Evolutionary conservation across 2,797 vertebrate species (phyloP).

Genomic region (Neosilurus hyrtlii): DNA sequence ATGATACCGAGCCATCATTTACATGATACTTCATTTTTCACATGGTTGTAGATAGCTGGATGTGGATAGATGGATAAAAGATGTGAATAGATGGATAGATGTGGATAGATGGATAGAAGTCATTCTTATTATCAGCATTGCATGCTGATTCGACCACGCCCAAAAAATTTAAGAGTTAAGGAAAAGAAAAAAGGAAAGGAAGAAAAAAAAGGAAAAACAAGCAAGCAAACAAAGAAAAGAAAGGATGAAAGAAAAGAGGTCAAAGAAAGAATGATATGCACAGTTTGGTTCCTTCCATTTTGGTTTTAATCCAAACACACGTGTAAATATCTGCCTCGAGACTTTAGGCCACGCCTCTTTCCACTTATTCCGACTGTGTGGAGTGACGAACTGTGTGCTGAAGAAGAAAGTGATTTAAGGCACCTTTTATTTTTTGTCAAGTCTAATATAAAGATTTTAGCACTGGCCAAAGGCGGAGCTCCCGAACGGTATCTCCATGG

Average conservation of each 20-base stretch:
- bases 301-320: not conserved
- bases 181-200: too few species aligned
- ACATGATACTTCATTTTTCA: too few species aligned
- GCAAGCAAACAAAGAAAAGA: not conserved
- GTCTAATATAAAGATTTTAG: not conserved
- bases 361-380: not conserved
- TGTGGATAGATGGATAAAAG: too few species aligned
- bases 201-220: not conserved
- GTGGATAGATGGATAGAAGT: too few species aligned
- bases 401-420: not conserved
- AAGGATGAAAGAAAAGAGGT: too few species aligned
- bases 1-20: too few species aligned
- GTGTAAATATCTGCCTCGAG: not conserved
- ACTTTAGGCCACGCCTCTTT: not conserved
- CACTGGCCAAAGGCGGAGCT: too few species aligned
- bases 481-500: too few species aligned
- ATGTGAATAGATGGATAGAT: too few species aligned
- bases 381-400: not conserved
- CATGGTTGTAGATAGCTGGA: too few species aligned
- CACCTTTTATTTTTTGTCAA: not conserved
- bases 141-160: too few species aligned
- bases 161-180: not conserved
- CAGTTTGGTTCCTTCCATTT: not conserved
- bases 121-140: too few species aligned
- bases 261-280: not conserved